These are phyloP conservation scores for Batillaria attramentaria DNA, from an alignment of 1,140 invertebrate species.

Conservation along the genomic window DNA sequence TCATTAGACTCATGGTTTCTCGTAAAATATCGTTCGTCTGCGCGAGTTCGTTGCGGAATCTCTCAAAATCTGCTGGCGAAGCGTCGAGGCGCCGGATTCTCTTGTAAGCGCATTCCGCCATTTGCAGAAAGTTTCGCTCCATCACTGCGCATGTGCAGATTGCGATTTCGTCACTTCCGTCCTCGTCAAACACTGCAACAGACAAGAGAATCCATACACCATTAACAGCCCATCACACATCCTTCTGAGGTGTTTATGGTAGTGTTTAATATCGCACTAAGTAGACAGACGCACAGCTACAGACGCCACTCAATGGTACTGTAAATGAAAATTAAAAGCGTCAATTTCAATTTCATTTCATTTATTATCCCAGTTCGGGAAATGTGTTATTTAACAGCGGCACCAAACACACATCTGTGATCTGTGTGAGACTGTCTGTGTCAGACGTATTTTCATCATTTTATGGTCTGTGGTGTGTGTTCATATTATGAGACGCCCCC, in stretches of 20 bases:
- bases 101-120: slow-evolving; percentile 56
- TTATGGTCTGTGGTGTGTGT: no score
- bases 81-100: slow-evolving; percentile 50
- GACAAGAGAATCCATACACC: neutral
- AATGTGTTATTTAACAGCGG: no score
- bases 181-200: neutral
- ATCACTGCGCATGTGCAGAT: slow-evolving; percentile 53
- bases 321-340: no score
- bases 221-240: no score
- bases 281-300: no score
- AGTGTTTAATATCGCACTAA: no score
- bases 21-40: slow-evolving; percentile 52
- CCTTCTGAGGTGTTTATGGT: no score
- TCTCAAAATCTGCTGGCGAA: slow-evolving; percentile 47
- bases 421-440: neutral
- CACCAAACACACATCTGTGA: neutral
- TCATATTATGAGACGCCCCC: no score
- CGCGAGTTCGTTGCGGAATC: slow-evolving; percentile 47
- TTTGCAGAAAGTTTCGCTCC: slow-evolving; percentile 52
- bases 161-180: slow-evolving; percentile 6
- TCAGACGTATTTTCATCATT: neutral
- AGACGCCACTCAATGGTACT: no score
- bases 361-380: no score
- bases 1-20: slow-evolving; percentile 46
- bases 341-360: no score